Conservation (phyloP, 1,140 invertebrate species). For the Solen grandis region DNA sequence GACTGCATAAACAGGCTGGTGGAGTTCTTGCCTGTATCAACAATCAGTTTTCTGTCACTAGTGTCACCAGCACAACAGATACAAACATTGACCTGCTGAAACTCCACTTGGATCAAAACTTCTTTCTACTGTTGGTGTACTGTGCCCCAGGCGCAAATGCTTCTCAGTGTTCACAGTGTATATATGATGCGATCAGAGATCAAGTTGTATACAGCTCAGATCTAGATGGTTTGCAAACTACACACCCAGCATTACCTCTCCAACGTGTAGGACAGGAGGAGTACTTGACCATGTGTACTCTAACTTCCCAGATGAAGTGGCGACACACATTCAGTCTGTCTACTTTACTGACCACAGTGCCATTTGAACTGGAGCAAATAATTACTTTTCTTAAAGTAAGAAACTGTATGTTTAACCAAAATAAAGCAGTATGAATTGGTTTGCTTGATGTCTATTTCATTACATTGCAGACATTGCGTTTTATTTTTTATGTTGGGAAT, state of each 20-base stretch:
- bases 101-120: neutral
- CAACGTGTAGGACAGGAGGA: constrained; percentile 35
- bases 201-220: neutral
- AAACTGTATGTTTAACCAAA: neutral
- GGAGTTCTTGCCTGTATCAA: constrained; percentile 19
- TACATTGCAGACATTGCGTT: too few relatives aligned
- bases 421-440: neutral
- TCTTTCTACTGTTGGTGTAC: neutral
- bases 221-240: neutral
- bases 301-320: neutral
- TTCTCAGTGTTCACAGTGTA: neutral
- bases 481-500: too few relatives aligned
- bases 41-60: neutral
- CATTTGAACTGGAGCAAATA: constrained; percentile 1
- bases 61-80: neutral
- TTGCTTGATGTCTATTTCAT: too few relatives aligned
- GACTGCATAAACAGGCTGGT: constrained; percentile 11
- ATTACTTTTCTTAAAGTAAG: neutral
- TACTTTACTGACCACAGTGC: neutral
- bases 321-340: neutral
- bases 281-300: neutral
- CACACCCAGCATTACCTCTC: neutral
- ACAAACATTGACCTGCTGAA: constrained; percentile 3
- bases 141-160: constrained; percentile 3
- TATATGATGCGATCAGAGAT: neutral